Percentiles rank a stretch among this genome's conserved stretches.
phyloP scores from a whole-genome alignment of 2,797 vertebrate species.

The Graptemys geographica region DNA sequence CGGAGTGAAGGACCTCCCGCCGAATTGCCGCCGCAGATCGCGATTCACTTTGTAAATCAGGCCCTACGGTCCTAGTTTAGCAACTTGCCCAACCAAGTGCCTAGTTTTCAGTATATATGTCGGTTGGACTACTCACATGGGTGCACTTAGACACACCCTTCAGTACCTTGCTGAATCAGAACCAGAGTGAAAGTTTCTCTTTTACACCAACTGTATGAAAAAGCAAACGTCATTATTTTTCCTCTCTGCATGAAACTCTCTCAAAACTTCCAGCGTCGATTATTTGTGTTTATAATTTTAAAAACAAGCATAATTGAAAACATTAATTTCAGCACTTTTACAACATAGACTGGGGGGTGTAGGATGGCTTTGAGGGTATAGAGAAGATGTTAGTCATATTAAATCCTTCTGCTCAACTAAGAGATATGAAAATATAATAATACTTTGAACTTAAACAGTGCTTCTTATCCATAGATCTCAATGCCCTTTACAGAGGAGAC shows the following conservation, averaged over 20 bases:
- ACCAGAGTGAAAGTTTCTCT: not conserved
- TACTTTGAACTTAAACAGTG: fast-evolving
- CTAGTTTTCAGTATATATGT: not conserved
- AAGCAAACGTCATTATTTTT: not conserved
- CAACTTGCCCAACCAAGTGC: not conserved
- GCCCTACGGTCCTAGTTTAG: not conserved
- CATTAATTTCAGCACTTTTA: not conserved
- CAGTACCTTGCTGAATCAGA: not conserved
- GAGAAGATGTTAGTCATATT: not conserved
- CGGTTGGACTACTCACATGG: not conserved
- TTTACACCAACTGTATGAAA: not conserved
- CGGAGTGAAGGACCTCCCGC: too few relatives aligned
- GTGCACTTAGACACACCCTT: not conserved
- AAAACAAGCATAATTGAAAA: not conserved
- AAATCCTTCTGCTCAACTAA: fast-evolving
- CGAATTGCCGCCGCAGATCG: too few relatives aligned
- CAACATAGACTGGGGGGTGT: not conserved
- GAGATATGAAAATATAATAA: fast-evolving
- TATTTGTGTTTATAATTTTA: not conserved
- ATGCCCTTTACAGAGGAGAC: not conserved
- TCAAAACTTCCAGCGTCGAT: not conserved
- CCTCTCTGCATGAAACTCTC: not conserved
- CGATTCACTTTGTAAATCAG: not conserved
- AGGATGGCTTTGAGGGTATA: not conserved
- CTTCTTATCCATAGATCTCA: fast-evolving